phyloP scores from a whole-genome alignment of 2,888 invertebrate genomes.

The Cepaea hortensis region DNA sequence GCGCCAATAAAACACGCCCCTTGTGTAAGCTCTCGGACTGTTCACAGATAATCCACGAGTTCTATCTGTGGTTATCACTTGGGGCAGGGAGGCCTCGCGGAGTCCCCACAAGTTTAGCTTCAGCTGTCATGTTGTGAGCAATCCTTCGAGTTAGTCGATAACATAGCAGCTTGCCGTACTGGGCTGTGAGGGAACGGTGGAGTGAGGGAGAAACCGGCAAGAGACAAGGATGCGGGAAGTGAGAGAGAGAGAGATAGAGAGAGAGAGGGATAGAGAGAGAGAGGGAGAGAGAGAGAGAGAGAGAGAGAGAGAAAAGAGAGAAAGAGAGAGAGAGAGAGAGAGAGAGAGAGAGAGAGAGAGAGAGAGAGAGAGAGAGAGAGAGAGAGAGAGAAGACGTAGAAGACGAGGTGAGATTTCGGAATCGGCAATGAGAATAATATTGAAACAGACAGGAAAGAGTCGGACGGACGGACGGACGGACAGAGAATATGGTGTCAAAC shows the following conservation, averaged over 20 bases:
- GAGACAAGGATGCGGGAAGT: not conserved
- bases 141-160: not conserved
- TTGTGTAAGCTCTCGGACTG: too few relatives aligned
- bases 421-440: too few relatives aligned
- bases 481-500: not conserved
- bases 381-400: not conserved
- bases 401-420: too few relatives aligned
- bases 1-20: too few relatives aligned
- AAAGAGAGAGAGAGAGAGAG: not conserved
- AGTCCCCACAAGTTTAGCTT: not conserved
- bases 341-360: slow-evolving; percentile 19
- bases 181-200: not conserved
- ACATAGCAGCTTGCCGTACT: too few relatives aligned
- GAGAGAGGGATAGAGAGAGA: too few relatives aligned
- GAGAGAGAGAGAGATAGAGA: slow-evolving; percentile 22
- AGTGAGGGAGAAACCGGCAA: not conserved
- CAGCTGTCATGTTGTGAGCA: not conserved
- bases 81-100: not conserved
- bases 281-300: slow-evolving; percentile 2
- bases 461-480: slow-evolving; percentile 24
- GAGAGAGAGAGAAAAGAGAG: not conserved
- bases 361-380: not conserved
- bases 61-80: not conserved
- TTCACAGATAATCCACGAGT: not conserved
- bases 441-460: too few relatives aligned